Evolutionary conservation across 1,140 invertebrate genomes (phyloP), one percentile per base, ranked within the genome.

Genomic region (Aradophagus sp.): DNA sequence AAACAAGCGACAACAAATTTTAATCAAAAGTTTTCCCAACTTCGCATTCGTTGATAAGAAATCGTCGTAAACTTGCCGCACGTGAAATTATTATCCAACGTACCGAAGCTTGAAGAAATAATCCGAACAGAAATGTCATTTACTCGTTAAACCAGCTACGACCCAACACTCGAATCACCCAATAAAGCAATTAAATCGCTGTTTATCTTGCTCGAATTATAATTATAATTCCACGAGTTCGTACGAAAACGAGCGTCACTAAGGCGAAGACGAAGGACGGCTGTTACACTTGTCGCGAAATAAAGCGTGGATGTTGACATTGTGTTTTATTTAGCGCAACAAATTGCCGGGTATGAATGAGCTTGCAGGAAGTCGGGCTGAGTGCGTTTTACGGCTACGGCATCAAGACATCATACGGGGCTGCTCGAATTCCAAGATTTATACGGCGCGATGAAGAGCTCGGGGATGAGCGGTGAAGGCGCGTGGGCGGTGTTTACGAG

Each of bases 401-500:
- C 59, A 65, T 65, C 59, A 71, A 71, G 68, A 71, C 68, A 71
- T 71, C 59, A 71, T 20, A 47, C 38, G 45, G 36, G 45, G 20
- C 20, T 7, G 45, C 53, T 38, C 17, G 55, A 71, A 65, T 41
- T 19, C 34, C 53, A 15, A 71, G 68, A 70, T 70, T 70, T 70
- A 70, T 58, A 44, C 53, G 31, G 36, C 19, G 48, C 68, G 59
- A 65, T 63, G 59, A 59, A 71, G 59, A 47, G 59, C 48, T 55
- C 23, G 14, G 45, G 14, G 53, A 45, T 65, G 42, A 58, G 59
- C 35, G 47, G 45, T 47, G 34, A 35, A 65, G 65, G 44, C 23
- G 68, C 23, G 68, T 71, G 59, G 59, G 68, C 58, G 50, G 59
- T 70, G 59, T 70, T 70, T 70, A 70, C 47, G 67, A 70, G 52